phyloP scores from a whole-genome alignment of 2,113 vertebrate species.

The Salvelinus namaycush region DNA sequence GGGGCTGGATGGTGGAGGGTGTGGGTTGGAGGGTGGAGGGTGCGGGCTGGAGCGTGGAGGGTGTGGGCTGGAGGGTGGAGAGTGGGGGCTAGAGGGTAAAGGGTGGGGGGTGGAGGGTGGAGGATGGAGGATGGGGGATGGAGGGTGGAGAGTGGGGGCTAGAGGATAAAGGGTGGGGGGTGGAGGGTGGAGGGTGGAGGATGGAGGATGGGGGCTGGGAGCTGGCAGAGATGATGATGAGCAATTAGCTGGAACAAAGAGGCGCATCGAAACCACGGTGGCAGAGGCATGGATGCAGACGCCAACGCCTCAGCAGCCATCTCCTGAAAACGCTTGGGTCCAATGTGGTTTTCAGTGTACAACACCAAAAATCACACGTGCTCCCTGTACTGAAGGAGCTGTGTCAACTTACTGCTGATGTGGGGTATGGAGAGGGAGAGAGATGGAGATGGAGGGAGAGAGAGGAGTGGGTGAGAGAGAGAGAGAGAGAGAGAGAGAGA shows the following conservation, averaged over 20 bases:
- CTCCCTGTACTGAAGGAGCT: slow-evolving; percentile 38
- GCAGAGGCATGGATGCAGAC: slow-evolving; percentile 20
- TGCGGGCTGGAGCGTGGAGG: slow-evolving; percentile 7
- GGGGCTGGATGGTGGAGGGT: too few species aligned
- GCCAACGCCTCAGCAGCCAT: slow-evolving; percentile 26
- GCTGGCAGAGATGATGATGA: slow-evolving; percentile 38
- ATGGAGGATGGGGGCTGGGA: slow-evolving; percentile 1
- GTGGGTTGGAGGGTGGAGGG: too few species aligned
- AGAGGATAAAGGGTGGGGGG: background rate
- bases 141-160: too few species aligned
- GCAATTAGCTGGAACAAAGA: slow-evolving; percentile 55
- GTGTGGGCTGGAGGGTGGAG: background rate
- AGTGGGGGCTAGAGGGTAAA: too few species aligned
- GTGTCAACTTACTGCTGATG: slow-evolving; percentile 54
- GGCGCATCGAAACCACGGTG: slow-evolving; percentile 23
- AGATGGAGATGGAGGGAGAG: background rate
- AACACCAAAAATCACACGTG: slow-evolving; percentile 50
- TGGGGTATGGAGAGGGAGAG: slow-evolving; percentile 7
- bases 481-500: background rate
- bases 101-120: too few species aligned
- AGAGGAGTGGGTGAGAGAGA: background rate
- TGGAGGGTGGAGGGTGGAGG: slow-evolving; percentile 9
- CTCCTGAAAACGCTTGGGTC: slow-evolving; percentile 49
- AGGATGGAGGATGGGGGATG: background rate
- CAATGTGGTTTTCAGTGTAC: slow-evolving; percentile 46